Conservation (phyloP, 2,113 vertebrate species). For the Eolophus roseicapilla region DNA sequence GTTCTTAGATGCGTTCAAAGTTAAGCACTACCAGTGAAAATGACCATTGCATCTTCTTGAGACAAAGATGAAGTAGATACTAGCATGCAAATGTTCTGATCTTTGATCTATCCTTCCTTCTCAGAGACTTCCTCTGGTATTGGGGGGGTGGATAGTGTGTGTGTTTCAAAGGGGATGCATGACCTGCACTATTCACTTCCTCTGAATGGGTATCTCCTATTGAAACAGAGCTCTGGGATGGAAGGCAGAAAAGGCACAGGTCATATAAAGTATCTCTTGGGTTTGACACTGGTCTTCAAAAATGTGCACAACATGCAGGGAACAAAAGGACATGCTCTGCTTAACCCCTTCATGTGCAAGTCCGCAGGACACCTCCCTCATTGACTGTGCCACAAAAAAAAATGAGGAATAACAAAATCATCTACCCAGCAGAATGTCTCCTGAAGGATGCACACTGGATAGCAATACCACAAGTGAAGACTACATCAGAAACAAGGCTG, state of each 20-base stretch:
- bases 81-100: neutral
- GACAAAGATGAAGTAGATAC: neutral
- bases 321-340: neutral
- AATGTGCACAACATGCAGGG: fast-evolving
- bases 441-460: neutral
- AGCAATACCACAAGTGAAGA: neutral
- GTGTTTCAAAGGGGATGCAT: neutral
- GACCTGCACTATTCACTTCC: neutral
- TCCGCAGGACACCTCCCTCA: neutral
- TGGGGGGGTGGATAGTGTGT: neutral
- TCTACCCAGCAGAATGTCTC: neutral
- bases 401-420: neutral
- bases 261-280: neutral
- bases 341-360: neutral
- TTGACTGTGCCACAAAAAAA: neutral
- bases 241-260: neutral
- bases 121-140: neutral
- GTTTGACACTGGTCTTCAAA: neutral
- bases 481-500: neutral
- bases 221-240: neutral
- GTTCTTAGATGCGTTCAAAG: neutral
- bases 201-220: fast-evolving
- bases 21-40: fast-evolving
- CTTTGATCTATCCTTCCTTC: neutral
- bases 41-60: neutral